These are phyloP conservation scores for Tipula vernalis DNA, from an alignment of 2,888 invertebrate genomes.

Conservation along the genomic window DNA sequence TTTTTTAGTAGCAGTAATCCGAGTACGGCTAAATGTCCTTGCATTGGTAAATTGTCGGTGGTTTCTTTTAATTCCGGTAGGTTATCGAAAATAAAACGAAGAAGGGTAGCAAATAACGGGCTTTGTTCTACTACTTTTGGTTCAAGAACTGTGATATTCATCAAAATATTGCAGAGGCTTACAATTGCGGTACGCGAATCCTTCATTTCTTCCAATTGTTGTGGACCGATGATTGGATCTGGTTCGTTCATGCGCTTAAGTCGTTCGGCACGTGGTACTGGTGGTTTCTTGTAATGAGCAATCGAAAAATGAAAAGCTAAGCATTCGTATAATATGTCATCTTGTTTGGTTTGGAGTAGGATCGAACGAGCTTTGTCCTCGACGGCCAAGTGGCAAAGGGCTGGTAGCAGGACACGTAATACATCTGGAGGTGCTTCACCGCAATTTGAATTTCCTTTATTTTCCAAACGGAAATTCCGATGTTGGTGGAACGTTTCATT, in stretches of 20 bases:
- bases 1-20: slow-evolving; percentile 74
- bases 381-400: slow-evolving; percentile 80
- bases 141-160: slow-evolving; percentile 84
- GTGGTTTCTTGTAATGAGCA: slow-evolving; percentile 72
- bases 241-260: slow-evolving; percentile 62
- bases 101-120: slow-evolving; percentile 59
- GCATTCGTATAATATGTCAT: slow-evolving; percentile 67
- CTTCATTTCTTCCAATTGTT: slow-evolving; percentile 67
- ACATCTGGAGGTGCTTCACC: slow-evolving; percentile 50
- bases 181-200: slow-evolving; percentile 76
- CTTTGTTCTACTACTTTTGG: slow-evolving; percentile 71
- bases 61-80: slow-evolving; percentile 72
- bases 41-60: slow-evolving; percentile 70
- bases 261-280: slow-evolving; percentile 67
- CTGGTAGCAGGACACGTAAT: slow-evolving; percentile 72
- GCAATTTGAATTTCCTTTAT: slow-evolving; percentile 35
- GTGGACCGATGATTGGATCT: slow-evolving; percentile 59
- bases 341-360: slow-evolving; percentile 62
- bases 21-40: slow-evolving; percentile 72
- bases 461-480: slow-evolving; percentile 54
- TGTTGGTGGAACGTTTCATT: slow-evolving; percentile 72
- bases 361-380: slow-evolving; percentile 79
- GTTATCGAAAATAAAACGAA: slow-evolving; percentile 77
- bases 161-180: slow-evolving; percentile 80
- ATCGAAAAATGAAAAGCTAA: slow-evolving; percentile 77